phyloP scores from a whole-genome alignment of 1,140 invertebrate species.

The Zaprionus nigranus region DNA sequence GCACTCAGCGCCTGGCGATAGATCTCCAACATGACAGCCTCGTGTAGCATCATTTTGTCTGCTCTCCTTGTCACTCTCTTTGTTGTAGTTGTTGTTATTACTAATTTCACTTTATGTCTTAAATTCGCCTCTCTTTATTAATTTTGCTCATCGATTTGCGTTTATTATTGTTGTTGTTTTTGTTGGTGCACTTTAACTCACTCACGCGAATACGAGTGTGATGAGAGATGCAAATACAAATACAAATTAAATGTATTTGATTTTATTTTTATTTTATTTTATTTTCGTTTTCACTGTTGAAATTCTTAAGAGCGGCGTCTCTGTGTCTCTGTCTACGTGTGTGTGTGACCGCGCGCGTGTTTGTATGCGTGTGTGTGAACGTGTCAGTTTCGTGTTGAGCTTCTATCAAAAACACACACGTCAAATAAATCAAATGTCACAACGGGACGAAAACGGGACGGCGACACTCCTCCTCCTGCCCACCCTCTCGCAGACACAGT shows the following conservation, averaged over 20 bases:
- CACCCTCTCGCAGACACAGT: neutral
- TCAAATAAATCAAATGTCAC: conserved; percentile 84
- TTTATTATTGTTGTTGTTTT: conserved; percentile 18
- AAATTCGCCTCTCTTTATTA: conserved; percentile 35
- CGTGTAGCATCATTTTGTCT: conserved; percentile 84
- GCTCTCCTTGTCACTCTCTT: conserved; percentile 37
- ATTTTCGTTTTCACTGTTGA: conserved; percentile 58
- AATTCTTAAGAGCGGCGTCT: conserved; percentile 56
- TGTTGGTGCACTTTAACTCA: conserved; percentile 38
- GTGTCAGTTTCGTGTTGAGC: conserved; percentile 82
- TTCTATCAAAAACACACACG: conserved; percentile 84
- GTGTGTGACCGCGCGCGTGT: conserved; percentile 12
- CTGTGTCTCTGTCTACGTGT: conserved; percentile 8
- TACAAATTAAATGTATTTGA: conserved; percentile 56
- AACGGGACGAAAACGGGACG: conserved; percentile 29
- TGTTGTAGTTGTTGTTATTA: conserved; percentile 18
- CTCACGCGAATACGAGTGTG: neutral
- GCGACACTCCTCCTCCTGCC: conserved; percentile 6
- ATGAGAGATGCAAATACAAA: conserved; percentile 18
- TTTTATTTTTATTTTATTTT: conserved; percentile 71
- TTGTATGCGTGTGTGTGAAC: conserved; percentile 52
- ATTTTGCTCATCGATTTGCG: conserved; percentile 58
- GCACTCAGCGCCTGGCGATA: conserved; percentile 84
- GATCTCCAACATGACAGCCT: conserved; percentile 84
- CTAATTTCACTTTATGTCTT: conserved; percentile 20